phyloP scores from a whole-genome alignment of 2,888 invertebrate genomes.

The Oasisia sp. region DNA sequence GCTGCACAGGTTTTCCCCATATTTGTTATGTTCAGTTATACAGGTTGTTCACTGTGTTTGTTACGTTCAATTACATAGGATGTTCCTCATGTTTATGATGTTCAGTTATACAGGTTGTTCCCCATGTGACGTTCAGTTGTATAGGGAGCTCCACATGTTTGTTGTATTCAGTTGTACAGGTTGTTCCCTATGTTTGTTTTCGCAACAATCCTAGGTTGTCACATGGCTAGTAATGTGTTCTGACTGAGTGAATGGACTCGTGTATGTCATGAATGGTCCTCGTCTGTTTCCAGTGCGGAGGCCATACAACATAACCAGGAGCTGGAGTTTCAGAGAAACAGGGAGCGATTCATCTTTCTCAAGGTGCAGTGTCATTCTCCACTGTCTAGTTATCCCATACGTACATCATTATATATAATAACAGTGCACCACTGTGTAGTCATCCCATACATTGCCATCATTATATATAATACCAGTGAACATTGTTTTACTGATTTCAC shows the following conservation, averaged over 20 bases:
- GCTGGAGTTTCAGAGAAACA: slow-evolving; percentile 93
- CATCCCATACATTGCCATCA: too few relatives aligned
- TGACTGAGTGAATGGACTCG: background rate
- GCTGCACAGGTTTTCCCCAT: too few relatives aligned
- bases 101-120: too few relatives aligned
- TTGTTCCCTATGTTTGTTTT: background rate
- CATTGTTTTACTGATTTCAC: slow-evolving; percentile 19
- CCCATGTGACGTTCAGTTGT: too few relatives aligned
- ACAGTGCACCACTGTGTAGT: too few relatives aligned
- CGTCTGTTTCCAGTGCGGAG: slow-evolving; percentile 74
- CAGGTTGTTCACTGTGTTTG: background rate
- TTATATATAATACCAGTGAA: too few relatives aligned
- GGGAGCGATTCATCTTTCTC: slow-evolving; percentile 93
- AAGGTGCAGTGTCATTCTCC: slow-evolving; percentile 75
- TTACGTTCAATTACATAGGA: background rate
- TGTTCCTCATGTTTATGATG: background rate
- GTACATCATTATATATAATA: too few relatives aligned
- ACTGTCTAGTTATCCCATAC: too few relatives aligned
- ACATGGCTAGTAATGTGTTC: background rate
- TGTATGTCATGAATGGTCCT: background rate
- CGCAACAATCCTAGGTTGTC: background rate
- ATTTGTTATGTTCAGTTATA: too few relatives aligned
- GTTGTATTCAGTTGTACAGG: background rate
- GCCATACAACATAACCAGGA: slow-evolving; percentile 92
- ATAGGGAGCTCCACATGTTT: background rate